Percentiles rank a stretch among this genome's conserved stretches.
These are phyloP conservation scores for Drosophila kanekoi DNA, from an alignment of 2,888 invertebrate species.

Conservation along the genomic window DNA sequence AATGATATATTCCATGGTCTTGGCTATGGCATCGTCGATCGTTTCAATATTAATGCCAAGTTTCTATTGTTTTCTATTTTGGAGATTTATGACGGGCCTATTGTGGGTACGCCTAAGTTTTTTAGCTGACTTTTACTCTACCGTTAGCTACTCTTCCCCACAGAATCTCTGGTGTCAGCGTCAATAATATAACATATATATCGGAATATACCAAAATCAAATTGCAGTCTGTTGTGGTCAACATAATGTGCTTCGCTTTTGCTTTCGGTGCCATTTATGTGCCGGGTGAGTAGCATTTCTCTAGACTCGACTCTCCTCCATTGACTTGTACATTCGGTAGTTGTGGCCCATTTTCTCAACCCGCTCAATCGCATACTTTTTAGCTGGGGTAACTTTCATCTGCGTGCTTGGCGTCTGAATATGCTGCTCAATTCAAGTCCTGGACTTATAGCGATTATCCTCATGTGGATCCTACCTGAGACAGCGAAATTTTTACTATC, in stretches of 20 bases:
- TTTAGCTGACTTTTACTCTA: neutral
- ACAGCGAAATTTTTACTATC: conserved; percentile 51
- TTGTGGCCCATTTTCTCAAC: conserved; percentile 3
- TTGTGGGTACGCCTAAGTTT: conserved; percentile 26
- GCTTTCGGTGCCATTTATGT: conserved; percentile 18
- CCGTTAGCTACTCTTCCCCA: neutral
- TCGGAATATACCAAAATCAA: conserved; percentile 32
- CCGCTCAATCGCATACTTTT: conserved; percentile 3
- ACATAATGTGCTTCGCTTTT: conserved; percentile 20
- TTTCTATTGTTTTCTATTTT: conserved; percentile 27
- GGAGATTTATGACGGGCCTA: conserved; percentile 35
- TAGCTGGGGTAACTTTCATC: conserved; percentile 3
- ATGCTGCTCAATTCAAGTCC: conserved; percentile 21
- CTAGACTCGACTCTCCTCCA: neutral
- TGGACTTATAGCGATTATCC: neutral
- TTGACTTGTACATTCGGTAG: neutral
- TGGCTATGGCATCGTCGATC: conserved; percentile 5
- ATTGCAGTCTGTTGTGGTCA: conserved; percentile 38
- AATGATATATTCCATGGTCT: conserved; percentile 16
- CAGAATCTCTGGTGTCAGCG: conserved; percentile 33
- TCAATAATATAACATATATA: conserved; percentile 37
- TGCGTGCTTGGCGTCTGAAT: conserved; percentile 46
- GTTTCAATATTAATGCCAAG: conserved; percentile 34
- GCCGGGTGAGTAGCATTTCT: conserved; percentile 31
- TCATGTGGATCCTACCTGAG: conserved; percentile 37